Evolutionary conservation across 2,888 invertebrate genomes (phyloP), one percentile per base, ranked within the genome.

Genomic region (Xanthorhoe designata): DNA sequence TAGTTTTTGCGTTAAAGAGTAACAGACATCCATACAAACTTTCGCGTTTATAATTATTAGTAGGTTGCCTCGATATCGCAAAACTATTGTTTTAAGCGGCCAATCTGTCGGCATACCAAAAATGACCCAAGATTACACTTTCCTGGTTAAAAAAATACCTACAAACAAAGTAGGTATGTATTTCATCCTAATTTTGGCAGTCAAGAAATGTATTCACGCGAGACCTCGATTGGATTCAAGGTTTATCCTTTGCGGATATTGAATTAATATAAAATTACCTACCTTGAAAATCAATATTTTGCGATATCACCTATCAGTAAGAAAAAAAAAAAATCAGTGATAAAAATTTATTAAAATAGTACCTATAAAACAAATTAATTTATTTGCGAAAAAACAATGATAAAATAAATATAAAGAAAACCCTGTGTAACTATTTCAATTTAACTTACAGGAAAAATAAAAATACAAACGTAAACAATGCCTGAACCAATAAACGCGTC

Each of bases 211-310:
- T 61, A 50, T 35, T 42, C 38, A 13, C 45, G 35, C 24, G 13
- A 45, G 38, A 45, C 63, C 64, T 56, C 19, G 38, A 10, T 5
- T 29, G 7, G 29, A 29, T 15, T 18, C 49, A 64, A 63, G 63
- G 63, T 56, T 66, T 62, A 71, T 13, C 13, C 38, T 42, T 38
- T 38, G 13, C 66, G 71, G 64, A 67, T 68, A 68, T 63, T 10
- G 17, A 45, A 56, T 61, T 19, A 17, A 55, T 51, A 59, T 52
- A 29, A 17, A 66, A 51, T 42, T 49, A 51, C 35, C 45, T 49
- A 51, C 35, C 24, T 59, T 51, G 50, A 61, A 42, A 35, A 42
- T 2, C 13, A 42, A 42, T 13, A 13, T 13, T 13, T 13, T 13
- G 8, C 13, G 13, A 42, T 13, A 42, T 42, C n/a, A n/a, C n/a